These are phyloP conservation scores for Amniataba percoides DNA, from an alignment of 2,797 vertebrate genomes.

Conservation along the genomic window DNA sequence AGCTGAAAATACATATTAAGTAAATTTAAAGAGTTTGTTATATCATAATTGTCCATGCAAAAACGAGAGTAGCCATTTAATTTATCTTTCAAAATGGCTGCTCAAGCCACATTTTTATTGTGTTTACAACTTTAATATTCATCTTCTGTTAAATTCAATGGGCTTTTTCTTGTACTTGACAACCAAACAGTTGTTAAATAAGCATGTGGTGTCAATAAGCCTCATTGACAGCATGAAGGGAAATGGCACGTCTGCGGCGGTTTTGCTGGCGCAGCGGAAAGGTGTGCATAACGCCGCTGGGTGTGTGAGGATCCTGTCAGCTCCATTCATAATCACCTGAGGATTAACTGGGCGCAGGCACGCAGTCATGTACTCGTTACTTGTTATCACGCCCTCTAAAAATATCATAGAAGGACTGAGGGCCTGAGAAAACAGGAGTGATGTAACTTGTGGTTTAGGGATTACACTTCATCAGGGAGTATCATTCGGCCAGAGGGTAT, in stretches of 20 bases:
- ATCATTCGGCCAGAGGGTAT: neutral
- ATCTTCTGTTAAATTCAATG: neutral
- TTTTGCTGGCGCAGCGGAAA: slow-evolving; percentile 34
- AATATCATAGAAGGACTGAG: slow-evolving; percentile 32
- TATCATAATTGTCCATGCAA: neutral
- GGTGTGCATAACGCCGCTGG: neutral
- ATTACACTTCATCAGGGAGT: slow-evolving; percentile 19
- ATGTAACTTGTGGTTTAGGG: slow-evolving; percentile 52
- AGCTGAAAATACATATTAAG: neutral
- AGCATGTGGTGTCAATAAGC: neutral
- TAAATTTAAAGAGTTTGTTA: neutral
- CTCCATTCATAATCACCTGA: slow-evolving; percentile 56
- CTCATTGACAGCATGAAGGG: neutral
- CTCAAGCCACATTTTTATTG: neutral
- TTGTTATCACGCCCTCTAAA: slow-evolving; percentile 45
- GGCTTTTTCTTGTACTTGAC: neutral
- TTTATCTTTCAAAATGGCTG: neutral
- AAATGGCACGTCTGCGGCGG: neutral
- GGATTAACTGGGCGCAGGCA: slow-evolving; percentile 32
- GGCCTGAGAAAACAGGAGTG: slow-evolving; percentile 17
- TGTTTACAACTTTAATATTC: neutral
- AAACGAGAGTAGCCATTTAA: neutral
- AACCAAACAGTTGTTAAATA: neutral
- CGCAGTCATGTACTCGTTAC: neutral
- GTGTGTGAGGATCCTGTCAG: slow-evolving; percentile 30